Evolutionary conservation across 2,113 vertebrate genomes (phyloP).

Genomic region (Alosa alosa): DNA sequence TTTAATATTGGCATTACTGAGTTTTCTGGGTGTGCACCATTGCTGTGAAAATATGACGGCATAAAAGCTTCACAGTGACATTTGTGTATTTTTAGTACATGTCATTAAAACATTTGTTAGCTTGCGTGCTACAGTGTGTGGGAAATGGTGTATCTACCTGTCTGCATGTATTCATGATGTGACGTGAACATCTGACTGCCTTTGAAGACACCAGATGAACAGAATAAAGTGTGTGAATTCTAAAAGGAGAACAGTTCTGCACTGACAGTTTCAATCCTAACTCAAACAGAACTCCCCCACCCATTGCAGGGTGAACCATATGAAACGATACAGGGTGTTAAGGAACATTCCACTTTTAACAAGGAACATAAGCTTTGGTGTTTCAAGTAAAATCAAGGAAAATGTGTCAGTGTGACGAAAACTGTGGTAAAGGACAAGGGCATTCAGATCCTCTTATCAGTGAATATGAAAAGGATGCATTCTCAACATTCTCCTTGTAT

Average conservation of each 20-base stretch:
- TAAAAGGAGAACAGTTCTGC: neutral
- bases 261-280: neutral
- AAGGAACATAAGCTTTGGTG: neutral
- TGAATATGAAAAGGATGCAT: neutral
- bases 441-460: neutral
- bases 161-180: neutral
- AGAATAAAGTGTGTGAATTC: neutral
- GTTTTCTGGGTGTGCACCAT: neutral
- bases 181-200: neutral
- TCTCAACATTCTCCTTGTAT: neutral
- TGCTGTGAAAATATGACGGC: neutral
- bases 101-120: neutral
- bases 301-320: neutral
- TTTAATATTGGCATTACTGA: neutral
- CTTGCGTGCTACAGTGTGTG: neutral
- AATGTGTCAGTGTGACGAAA: neutral
- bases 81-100: neutral
- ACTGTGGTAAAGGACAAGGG: neutral
- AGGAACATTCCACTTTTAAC: neutral
- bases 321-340: neutral
- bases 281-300: neutral
- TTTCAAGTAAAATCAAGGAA: neutral
- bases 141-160: neutral
- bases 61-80: conserved; percentile 1
- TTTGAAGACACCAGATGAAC: neutral